These are phyloP conservation scores for Gouania willdenowi DNA, from an alignment of 2,797 vertebrate genomes.

Conservation along the genomic window DNA sequence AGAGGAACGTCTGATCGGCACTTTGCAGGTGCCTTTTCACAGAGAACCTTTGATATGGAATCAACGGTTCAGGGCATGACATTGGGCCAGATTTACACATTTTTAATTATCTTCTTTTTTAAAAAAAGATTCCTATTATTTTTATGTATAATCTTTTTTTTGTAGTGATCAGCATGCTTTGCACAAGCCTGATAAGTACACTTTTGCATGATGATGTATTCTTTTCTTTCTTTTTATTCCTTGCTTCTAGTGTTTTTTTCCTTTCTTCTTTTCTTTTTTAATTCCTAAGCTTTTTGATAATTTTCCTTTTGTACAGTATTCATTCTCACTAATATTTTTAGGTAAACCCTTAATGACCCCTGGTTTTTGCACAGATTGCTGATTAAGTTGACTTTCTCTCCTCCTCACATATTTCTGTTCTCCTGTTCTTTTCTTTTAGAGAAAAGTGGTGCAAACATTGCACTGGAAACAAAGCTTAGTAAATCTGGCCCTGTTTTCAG, in stretches of 20 bases:
- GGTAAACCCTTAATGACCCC: too few species aligned
- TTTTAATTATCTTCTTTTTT: conserved; percentile 7
- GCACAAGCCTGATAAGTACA: too few species aligned
- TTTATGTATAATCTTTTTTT: too few species aligned
- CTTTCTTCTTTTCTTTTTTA: not conserved
- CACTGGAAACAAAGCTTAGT: conserved; percentile 80
- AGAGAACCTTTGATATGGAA: too few species aligned
- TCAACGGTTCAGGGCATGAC: conserved; percentile 11
- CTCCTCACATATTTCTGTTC: conserved; percentile 34
- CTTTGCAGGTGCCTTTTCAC: conserved; percentile 81
- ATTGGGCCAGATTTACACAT: conserved; percentile 58
- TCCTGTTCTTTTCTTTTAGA: conserved; percentile 71
- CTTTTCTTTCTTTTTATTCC: too few species aligned
- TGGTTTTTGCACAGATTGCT: conserved; percentile 1
- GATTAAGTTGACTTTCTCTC: conserved; percentile 20
- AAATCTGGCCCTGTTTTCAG: conserved; percentile 81
- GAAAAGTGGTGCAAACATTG: conserved; percentile 77
- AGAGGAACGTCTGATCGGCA: conserved; percentile 89
- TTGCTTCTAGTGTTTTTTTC: too few species aligned
- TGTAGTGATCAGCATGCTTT: conserved; percentile 22
- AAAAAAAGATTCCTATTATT: too few species aligned
- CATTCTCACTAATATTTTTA: too few species aligned
- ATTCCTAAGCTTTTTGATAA: too few species aligned
- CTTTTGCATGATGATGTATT: too few species aligned
- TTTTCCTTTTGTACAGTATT: too few species aligned